phyloP scores from a whole-genome alignment of 2,797 vertebrate genomes.

The Scarus forsteni region DNA sequence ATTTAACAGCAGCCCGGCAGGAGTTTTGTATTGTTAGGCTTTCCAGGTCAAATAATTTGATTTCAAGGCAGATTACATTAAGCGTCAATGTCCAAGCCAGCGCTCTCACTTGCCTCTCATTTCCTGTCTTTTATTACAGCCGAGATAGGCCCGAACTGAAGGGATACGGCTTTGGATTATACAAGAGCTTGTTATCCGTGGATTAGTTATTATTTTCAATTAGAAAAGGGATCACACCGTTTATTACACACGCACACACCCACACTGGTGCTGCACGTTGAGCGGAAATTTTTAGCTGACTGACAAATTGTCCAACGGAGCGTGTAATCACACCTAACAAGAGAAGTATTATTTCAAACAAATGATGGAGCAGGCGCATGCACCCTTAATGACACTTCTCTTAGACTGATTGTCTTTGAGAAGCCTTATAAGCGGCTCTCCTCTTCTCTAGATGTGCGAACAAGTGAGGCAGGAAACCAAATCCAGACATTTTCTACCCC shows the following conservation, averaged over 20 bases:
- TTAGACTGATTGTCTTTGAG: slow-evolving; percentile 55
- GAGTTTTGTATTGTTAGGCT: slow-evolving; percentile 90
- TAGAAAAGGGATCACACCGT: slow-evolving; percentile 74
- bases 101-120: slow-evolving; percentile 82
- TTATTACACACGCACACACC: slow-evolving; percentile 64
- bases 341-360: slow-evolving; percentile 67
- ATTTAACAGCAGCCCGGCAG: slow-evolving; percentile 94
- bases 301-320: slow-evolving; percentile 63
- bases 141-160: slow-evolving; percentile 75
- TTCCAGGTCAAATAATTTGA: slow-evolving; percentile 97
- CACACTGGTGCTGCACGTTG: slow-evolving; percentile 40
- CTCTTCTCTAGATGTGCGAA: slow-evolving; percentile 46
- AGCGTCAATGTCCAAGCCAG: slow-evolving; percentile 93
- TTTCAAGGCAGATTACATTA: slow-evolving; percentile 95
- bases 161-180: slow-evolving; percentile 72
- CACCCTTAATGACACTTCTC: slow-evolving; percentile 46
- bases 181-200: slow-evolving; percentile 76
- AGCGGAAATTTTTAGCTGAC: slow-evolving; percentile 68
- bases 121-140: slow-evolving; percentile 80
- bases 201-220: slow-evolving; percentile 83
- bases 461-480: slow-evolving; percentile 59
- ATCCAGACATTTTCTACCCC: slow-evolving; percentile 71
- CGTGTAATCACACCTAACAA: slow-evolving; percentile 64
- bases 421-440: slow-evolving; percentile 21
- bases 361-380: slow-evolving; percentile 33